Percentiles rank a stretch among this genome's conserved stretches.
These are phyloP conservation scores for Phyllopteryx taeniolatus DNA, from an alignment of 2,113 vertebrate genomes.

Conservation along the genomic window DNA sequence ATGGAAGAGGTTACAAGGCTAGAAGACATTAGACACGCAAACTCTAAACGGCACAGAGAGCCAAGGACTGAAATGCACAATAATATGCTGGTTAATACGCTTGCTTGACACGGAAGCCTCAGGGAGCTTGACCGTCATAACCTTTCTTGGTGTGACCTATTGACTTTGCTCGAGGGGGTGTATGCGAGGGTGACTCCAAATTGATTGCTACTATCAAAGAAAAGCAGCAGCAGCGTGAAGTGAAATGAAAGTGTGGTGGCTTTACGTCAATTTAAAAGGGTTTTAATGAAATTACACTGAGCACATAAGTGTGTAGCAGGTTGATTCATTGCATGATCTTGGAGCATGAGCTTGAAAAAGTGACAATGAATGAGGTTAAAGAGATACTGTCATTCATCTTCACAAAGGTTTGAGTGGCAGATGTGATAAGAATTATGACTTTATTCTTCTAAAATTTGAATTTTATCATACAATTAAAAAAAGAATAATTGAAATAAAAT, in stretches of 20 bases:
- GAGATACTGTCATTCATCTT: not conserved
- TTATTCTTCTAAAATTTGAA: not conserved
- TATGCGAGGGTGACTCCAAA: not conserved
- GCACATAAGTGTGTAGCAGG: conserved; percentile 17
- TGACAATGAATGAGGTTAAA: not conserved
- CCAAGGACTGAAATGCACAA: conserved; percentile 13
- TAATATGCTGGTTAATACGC: conserved; percentile 23
- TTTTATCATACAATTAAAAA: too few species aligned
- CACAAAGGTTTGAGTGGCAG: not conserved
- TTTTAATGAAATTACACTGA: conserved; percentile 7
- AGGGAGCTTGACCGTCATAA: conserved; percentile 24
- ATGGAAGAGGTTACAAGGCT: conserved; percentile 4
- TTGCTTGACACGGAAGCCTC: conserved; percentile 24
- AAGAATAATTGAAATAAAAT: not conserved
- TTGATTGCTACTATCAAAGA: conserved; percentile 20
- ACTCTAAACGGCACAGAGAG: conserved; percentile 15
- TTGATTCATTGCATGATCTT: conserved; percentile 28
- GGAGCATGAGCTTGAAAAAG: conserved; percentile 28
- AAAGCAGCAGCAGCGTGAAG: not conserved
- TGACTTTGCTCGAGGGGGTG: conserved; percentile 13
- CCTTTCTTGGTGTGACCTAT: conserved; percentile 28
- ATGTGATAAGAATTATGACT: not conserved
- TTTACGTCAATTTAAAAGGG: conserved; percentile 16
- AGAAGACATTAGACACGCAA: conserved; percentile 21
- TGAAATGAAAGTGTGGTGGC: conserved; percentile 10